These are phyloP conservation scores for Pangasius larnaudii DNA, from an alignment of 2,797 vertebrate species.

Conservation along the genomic window DNA sequence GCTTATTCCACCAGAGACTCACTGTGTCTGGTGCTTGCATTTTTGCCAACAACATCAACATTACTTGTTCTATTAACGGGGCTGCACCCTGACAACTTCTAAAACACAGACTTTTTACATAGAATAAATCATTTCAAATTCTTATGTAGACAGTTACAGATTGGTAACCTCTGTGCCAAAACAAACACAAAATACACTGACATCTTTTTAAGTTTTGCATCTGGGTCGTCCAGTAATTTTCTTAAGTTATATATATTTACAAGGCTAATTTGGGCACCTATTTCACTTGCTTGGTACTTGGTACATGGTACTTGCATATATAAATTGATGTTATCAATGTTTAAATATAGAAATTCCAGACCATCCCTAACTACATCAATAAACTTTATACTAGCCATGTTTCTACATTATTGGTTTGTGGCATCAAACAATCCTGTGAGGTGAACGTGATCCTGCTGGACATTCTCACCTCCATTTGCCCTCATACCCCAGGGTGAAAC, in stretches of 20 bases:
- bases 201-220: neutral
- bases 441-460: slow-evolving; percentile 11
- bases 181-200: neutral
- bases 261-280: neutral
- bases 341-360: slow-evolving; percentile 9
- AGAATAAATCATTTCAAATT: neutral
- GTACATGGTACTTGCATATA: neutral
- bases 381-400: neutral
- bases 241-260: neutral
- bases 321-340: neutral
- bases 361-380: slow-evolving; percentile 2
- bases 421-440: slow-evolving; percentile 14
- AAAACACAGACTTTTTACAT: neutral
- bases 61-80: neutral
- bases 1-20: neutral
- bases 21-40: neutral
- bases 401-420: neutral
- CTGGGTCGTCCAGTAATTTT: neutral
- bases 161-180: neutral
- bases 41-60: neutral
- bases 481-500: slow-evolving; percentile 6
- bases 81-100: neutral
- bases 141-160: neutral
- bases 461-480: slow-evolving; percentile 28
- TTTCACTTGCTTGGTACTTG: neutral